Conservation (phyloP, 1,140 invertebrate genomes). For the Mizuhopecten yessoensis region DNA sequence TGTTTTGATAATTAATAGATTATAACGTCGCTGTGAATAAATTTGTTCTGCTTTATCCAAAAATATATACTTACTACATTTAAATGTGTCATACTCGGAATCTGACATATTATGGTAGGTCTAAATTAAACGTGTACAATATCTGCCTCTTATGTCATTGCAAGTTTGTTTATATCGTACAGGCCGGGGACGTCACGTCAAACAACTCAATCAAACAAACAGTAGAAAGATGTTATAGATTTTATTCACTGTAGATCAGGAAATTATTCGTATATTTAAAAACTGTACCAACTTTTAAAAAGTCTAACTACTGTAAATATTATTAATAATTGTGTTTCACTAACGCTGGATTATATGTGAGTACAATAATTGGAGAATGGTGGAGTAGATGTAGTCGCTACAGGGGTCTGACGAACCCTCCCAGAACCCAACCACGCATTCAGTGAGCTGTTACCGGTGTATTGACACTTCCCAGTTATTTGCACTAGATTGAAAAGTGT, state of each 20-base stretch:
- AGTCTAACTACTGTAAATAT: not conserved
- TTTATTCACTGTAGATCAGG: not conserved
- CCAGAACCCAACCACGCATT: not conserved
- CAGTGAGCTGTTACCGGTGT: not conserved
- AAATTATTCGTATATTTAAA: not conserved
- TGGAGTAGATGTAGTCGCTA: no score
- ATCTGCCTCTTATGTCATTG: not conserved
- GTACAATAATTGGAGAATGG: not conserved
- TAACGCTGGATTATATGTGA: not conserved
- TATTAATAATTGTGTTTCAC: not conserved
- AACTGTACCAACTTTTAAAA: not conserved
- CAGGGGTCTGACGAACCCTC: not conserved
- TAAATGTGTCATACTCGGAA: not conserved
- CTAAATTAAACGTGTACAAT: not conserved
- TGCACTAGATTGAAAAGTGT: slow-evolving; percentile 27
- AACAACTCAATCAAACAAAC: not conserved
- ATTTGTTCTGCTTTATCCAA: not conserved
- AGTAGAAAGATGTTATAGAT: not conserved
- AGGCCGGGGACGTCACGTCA: not conserved
- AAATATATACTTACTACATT: not conserved
- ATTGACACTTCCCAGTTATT: slow-evolving; percentile 19
- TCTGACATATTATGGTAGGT: not conserved
- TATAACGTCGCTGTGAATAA: not conserved
- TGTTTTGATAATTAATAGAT: not conserved
- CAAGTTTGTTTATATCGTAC: not conserved